Evolutionary conservation across 2,888 invertebrate species (phyloP).

Genomic region (Ethmia dodecea): DNA sequence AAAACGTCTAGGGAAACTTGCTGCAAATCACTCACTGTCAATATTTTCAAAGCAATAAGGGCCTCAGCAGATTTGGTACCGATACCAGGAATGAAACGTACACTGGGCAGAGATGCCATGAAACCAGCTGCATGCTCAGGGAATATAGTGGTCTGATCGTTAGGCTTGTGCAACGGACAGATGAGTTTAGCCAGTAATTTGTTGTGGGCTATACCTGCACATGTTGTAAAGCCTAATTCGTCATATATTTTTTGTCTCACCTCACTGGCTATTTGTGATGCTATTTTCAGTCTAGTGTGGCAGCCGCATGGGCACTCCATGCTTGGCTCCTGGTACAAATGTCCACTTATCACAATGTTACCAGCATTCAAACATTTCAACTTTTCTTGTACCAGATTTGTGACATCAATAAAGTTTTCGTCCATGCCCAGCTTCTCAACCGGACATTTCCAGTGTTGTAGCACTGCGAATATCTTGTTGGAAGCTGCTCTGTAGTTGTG

Average conservation of each 20-base stretch:
- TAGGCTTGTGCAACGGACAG: constrained; percentile 85
- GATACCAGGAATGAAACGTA: constrained; percentile 85
- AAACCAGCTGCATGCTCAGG: constrained; percentile 82
- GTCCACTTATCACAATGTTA: constrained; percentile 66
- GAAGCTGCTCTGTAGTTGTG: constrained; percentile 88
- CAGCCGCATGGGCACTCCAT: constrained; percentile 86
- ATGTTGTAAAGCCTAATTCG: constrained; percentile 85
- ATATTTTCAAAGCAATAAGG: constrained; percentile 81
- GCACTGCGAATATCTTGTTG: constrained; percentile 83
- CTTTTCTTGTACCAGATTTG: constrained; percentile 78
- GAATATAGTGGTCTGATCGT: constrained; percentile 88
- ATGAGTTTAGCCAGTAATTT: constrained; percentile 89
- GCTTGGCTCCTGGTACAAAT: constrained; percentile 75
- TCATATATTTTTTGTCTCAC: constrained; percentile 83
- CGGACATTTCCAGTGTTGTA: constrained; percentile 83
- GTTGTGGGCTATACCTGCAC: constrained; percentile 91
- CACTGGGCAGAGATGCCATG: constrained; percentile 79
- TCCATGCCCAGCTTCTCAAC: constrained; percentile 91
- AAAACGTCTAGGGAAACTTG: constrained; percentile 75
- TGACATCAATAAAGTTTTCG: constrained; percentile 91
- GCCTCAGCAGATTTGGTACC: constrained; percentile 83
- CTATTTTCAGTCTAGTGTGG: constrained; percentile 81
- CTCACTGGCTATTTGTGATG: constrained; percentile 85
- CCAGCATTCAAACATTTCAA: constrained; percentile 52
- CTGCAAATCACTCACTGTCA: constrained; percentile 82